phyloP scores from a whole-genome alignment of 2,888 invertebrate species.

The Emesis russula region DNA sequence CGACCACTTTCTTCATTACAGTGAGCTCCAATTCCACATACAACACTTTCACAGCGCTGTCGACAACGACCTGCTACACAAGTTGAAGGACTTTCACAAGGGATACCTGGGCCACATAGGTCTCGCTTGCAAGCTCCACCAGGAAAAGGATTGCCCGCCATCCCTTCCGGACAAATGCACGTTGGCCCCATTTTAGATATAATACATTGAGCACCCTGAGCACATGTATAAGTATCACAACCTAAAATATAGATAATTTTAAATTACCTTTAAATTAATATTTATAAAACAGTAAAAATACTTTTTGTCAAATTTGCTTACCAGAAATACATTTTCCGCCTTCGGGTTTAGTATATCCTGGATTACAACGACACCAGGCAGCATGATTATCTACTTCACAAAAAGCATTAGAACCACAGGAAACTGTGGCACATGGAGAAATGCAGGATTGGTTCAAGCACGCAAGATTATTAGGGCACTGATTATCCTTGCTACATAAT shows the following conservation, averaged over 20 bases:
- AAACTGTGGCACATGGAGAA: conserved; percentile 98
- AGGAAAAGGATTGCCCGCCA: conserved; percentile 99
- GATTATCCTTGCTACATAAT: conserved; percentile 97
- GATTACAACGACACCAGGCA: conserved; percentile 99
- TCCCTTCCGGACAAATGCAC: conserved; percentile 99
- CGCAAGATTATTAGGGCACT: conserved; percentile 98
- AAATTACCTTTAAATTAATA: conserved; percentile 16
- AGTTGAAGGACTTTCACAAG: conserved; percentile 98
- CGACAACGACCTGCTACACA: conserved; percentile 99
- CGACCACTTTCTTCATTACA: conserved; percentile 98
- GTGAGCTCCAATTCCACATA: conserved; percentile 99
- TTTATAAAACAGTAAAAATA: background rate
- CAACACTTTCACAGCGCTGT: conserved; percentile 98
- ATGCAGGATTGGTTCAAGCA: conserved; percentile 98
- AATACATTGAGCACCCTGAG: conserved; percentile 98
- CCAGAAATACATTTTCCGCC: conserved; percentile 98
- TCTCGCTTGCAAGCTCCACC: conserved; percentile 98
- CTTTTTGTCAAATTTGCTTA: conserved; percentile 90
- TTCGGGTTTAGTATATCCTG: conserved; percentile 98
- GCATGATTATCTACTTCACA: conserved; percentile 99
- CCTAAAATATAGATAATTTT: conserved; percentile 94
- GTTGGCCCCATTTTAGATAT: conserved; percentile 98
- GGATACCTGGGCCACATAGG: conserved; percentile 98
- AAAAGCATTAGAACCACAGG: conserved; percentile 98
- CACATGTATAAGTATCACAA: conserved; percentile 98